A percentile compares a stretch with the other conserved stretches of the same genome.
Evolutionary conservation across 1,140 invertebrate genomes (phyloP).

Genomic region (Teleogryllus occipitalis): DNA sequence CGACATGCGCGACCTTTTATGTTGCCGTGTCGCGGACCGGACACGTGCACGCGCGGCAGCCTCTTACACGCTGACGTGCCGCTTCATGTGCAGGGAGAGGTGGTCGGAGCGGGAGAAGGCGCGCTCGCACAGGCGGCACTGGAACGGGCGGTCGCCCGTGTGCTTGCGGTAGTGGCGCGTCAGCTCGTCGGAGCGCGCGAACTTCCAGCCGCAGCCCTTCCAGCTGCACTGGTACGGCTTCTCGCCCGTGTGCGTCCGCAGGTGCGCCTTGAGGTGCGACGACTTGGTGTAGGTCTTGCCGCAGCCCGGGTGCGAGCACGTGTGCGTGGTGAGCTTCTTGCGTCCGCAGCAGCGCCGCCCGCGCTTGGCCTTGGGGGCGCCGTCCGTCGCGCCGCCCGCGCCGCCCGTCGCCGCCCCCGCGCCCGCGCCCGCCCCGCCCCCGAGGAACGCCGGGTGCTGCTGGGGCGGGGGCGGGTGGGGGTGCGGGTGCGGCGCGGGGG

Average conservation of each 20-base stretch:
- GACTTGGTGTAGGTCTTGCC: slow-evolving; percentile 59
- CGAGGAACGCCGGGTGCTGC: slow-evolving; percentile 28
- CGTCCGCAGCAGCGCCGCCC: slow-evolving; percentile 43
- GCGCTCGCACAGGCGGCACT: slow-evolving; percentile 48
- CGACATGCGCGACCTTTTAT: too few species aligned
- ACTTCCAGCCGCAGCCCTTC: slow-evolving; percentile 63
- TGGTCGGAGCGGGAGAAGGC: slow-evolving; percentile 56
- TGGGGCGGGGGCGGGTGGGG: slow-evolving; percentile 23
- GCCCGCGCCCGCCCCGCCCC: slow-evolving; percentile 14
- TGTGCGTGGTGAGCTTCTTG: slow-evolving; percentile 48
- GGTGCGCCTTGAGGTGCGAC: slow-evolving; percentile 61
- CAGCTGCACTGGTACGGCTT: slow-evolving; percentile 61
- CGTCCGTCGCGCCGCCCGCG: slow-evolving; percentile 10
- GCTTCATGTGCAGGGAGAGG: slow-evolving; percentile 55
- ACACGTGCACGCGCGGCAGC: too few species aligned
- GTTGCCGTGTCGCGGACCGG: too few species aligned
- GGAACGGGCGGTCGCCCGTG: slow-evolving; percentile 49
- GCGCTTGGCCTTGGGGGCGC: slow-evolving; percentile 27
- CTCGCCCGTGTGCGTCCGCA: slow-evolving; percentile 59
- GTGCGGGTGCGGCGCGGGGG: slow-evolving; percentile 28
- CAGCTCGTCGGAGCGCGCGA: slow-evolving; percentile 58
- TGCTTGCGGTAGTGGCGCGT: slow-evolving; percentile 50
- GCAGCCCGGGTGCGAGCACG: slow-evolving; percentile 53
- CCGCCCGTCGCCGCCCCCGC: slow-evolving; percentile 12
- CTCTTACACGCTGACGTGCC: slow-evolving; percentile 39